Percentiles rank a stretch among this genome's conserved stretches.
These are phyloP conservation scores for Epizoanthus stellaris DNA, from an alignment of 92 coral and sea anemone genomes.

Conservation along the genomic window DNA sequence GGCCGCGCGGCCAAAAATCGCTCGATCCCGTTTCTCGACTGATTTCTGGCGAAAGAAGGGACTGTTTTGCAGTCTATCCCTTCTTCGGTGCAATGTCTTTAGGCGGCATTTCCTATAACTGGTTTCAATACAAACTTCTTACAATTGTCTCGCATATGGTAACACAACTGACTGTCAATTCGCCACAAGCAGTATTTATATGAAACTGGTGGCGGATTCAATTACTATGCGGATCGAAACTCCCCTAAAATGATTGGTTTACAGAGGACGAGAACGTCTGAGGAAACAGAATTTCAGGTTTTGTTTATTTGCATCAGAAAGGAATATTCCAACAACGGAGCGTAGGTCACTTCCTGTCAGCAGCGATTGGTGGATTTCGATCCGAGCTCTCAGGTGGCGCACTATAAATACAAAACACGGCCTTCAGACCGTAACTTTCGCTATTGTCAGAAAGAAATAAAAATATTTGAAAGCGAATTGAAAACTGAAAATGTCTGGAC, in stretches of 20 bases:
- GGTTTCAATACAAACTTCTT: background rate
- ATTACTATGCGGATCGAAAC: conserved; percentile 46
- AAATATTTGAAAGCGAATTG: background rate
- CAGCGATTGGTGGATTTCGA: conserved; percentile 39
- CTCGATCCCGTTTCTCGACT: no score
- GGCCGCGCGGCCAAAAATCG: no score
- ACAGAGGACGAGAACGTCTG: conserved; percentile 19
- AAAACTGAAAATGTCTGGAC: conserved; percentile 25
- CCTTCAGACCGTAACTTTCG: background rate
- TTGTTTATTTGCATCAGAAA: background rate
- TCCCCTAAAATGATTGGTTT: conserved; percentile 26
- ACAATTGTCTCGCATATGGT: background rate
- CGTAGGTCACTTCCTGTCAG: conserved; percentile 27
- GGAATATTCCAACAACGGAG: background rate
- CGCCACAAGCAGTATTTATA: conserved; percentile 7
- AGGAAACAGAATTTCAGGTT: conserved; percentile 17
- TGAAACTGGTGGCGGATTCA: conserved; percentile 24
- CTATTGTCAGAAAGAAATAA: background rate
- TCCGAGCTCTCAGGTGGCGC: conserved; percentile 20
- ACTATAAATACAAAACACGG: background rate
- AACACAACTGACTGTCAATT: background rate
- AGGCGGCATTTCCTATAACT: conserved; percentile 18
- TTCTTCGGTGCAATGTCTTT: conserved; percentile 45
- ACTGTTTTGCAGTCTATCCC: no score
- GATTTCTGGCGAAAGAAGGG: no score